Base-by-base conservation (phyloP, 2,888 invertebrate species). In the Zonitis immaculata region DNA sequence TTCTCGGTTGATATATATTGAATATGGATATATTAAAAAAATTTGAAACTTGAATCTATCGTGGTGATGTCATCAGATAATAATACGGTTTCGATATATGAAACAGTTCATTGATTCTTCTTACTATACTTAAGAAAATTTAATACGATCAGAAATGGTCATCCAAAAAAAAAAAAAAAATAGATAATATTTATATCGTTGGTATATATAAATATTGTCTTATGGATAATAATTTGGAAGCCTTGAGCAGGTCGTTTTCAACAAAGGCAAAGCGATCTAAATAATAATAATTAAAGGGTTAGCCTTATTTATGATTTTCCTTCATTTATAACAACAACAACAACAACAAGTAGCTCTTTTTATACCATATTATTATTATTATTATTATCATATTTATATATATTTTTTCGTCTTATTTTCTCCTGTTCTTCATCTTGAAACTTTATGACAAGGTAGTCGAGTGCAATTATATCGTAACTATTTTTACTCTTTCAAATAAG, bases 401-500 rank as follows among this genome's bases (percentile, higher is more conserved):
- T 35, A 8, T 35, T 14, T 2, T 22, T 22, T 18, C 6, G 14
- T 18, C 6, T 1, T n/a, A 11, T 39, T 11, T n/a, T n/a, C n/a
- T n/a, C n/a, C 28, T n/a, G 28, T 39, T 16, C 12, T 14, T 9
- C 28, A 28, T 28, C 30, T 49, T 49, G 18, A 27, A 14, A 14
- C 12, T 54, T 51, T 56, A 52, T 52, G 56, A 52, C 56, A 39
- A 16, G 35, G 46, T 32, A 52, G 49, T 47, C 52, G 32, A 42
- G 46, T 42, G 57, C 57, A 57, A 57, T 57, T 57, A 57, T 57
- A 51, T 54, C 51, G 51, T 48, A 56, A 50, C 54, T 35, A 57
- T 57, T 48, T 53, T 57, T 55, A 35, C 55, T 54, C 47, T 47
- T 58, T 58, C 52, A 54, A 39, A 54, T 54, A 52, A 56, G 52